A percentile compares a stretch with the other conserved stretches of the same genome.
Evolutionary conservation across 2,888 invertebrate genomes (phyloP).

Genomic region (Clunio marinus): DNA sequence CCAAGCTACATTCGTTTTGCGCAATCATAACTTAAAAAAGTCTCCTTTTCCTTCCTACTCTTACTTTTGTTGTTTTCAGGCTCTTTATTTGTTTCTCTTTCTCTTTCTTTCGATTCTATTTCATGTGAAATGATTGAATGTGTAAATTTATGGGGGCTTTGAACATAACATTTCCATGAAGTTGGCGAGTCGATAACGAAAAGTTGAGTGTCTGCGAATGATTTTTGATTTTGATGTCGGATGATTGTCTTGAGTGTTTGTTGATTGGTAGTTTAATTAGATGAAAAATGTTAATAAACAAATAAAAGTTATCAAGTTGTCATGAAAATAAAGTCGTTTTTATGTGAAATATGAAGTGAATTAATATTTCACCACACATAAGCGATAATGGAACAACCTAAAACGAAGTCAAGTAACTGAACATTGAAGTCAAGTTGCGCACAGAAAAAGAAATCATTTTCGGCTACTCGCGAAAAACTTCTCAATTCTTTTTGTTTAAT

Average conservation of each 20-base stretch:
- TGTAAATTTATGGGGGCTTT: conserved; percentile 33
- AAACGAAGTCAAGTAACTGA: conserved; percentile 18
- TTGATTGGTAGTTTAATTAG: no score
- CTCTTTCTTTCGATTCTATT: conserved; percentile 19
- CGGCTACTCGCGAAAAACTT: conserved; percentile 19
- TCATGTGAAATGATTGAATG: conserved; percentile 31
- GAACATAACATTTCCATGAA: conserved; percentile 36
- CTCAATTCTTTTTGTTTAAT: conserved; percentile 23
- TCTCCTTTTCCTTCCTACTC: conserved; percentile 1
- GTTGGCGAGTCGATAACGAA: conserved; percentile 11
- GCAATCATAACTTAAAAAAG: conserved; percentile 2
- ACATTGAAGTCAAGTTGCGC: conserved; percentile 34
- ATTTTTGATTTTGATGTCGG: background rate
- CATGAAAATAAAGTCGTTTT: no score
- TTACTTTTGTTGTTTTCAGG: background rate
- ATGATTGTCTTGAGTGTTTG: no score
- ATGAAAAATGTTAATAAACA: no score
- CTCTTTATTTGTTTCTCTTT: background rate
- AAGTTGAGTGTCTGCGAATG: conserved; percentile 24
- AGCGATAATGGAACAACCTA: background rate
- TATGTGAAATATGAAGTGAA: no score
- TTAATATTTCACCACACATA: no score
- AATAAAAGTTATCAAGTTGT: no score
- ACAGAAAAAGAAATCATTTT: conserved; percentile 27
- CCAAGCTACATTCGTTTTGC: background rate